A percentile compares a stretch with the other conserved stretches of the same genome.
Evolutionary conservation across 2,888 invertebrate genomes (phyloP).

Genomic region (Drosophila meridiana): DNA sequence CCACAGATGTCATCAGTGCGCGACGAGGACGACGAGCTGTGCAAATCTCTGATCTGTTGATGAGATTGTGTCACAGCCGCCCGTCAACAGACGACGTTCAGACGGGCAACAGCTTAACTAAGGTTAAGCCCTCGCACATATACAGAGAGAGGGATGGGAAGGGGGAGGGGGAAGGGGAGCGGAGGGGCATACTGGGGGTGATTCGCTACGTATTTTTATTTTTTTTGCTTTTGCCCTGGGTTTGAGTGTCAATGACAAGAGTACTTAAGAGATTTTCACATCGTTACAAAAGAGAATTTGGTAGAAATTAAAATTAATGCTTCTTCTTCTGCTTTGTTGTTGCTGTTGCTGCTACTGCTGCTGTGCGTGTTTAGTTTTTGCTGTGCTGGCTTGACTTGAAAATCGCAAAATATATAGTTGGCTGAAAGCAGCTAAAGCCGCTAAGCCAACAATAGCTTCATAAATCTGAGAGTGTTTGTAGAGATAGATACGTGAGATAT

Average conservation of each 20-base stretch:
- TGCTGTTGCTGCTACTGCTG: conserved; percentile 15
- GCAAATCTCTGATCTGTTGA: conserved; percentile 81
- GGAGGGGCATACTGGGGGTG: neutral
- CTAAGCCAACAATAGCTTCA: conserved; percentile 9
- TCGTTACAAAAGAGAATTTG: conserved; percentile 82
- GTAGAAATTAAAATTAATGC: conserved; percentile 82
- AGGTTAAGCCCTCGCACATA: conserved; percentile 72
- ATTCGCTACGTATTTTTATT: conserved; percentile 18
- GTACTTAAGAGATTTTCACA: conserved; percentile 84
- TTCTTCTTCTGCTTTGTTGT: conserved; percentile 40
- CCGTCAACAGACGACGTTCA: conserved; percentile 55
- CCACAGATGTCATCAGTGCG: conserved; percentile 82
- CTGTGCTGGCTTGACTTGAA: conserved; percentile 1
- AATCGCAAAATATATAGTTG: conserved; percentile 38
- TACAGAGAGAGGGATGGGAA: conserved; percentile 2
- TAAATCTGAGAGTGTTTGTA: neutral
- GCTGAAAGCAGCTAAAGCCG: neutral
- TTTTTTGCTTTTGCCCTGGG: conserved; percentile 42
- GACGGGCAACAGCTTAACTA: conserved; percentile 74
- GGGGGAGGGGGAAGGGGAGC: neutral
- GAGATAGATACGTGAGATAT: neutral
- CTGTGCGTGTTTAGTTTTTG: neutral
- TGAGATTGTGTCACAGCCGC: conserved; percentile 80
- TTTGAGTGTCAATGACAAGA: conserved; percentile 82
- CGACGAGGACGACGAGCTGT: conserved; percentile 71